Evolutionary conservation across 2,888 invertebrate species (phyloP), one percentile per base, ranked within the genome.

Genomic region (Temnothorax unifasciatus): DNA sequence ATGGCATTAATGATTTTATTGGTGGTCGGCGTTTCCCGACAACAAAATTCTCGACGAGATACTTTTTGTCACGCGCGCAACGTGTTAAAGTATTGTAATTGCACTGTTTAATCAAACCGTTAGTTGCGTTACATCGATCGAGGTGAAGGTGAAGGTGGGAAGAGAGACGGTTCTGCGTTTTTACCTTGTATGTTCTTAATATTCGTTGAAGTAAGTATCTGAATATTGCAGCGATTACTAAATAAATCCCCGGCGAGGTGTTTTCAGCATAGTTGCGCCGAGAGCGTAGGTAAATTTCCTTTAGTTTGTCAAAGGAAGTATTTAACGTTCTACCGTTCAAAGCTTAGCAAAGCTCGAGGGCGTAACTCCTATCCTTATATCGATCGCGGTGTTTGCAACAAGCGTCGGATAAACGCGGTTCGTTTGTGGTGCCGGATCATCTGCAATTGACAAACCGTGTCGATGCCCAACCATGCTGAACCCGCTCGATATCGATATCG

Each of bases 391-490:
- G 79, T 79, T 79, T 71, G 71, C 57, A 81, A 81, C 76, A 54
- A 77, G 71, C 79, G 38, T 59, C 59, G 79, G 71, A 81, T 81
- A 71, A 81, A 54, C 79, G 79, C 47, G 71, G 79, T 71, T 81
- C 79, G 79, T 81, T 81, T 81, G 79, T 71, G 59, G 71, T 9
- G 47, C 47, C 47, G 47, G 71, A 81, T 81, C 79, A 81, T 81
- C 71, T 81, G 79, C 79, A 59, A 81, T 71, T 81, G 79, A 71
- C 79, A 81, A 81, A 71, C 79, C 79, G 59, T 81, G 79, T 81
- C 71, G 69, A 81, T 81, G 59, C 71, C 47, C 71, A 41, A 38
- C 29, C 47, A 59, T 1, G n/a, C 71, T 34, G 34, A 79, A 71
- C 34, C n/a, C 47, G 71, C 79, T 38, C 71, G 71, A 71, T 69